Percentiles rank a stretch among this genome's conserved stretches.
These are phyloP conservation scores for Microtus ochrogaster DNA, from an alignment of 2,113 vertebrate genomes.

Conservation along the genomic window DNA sequence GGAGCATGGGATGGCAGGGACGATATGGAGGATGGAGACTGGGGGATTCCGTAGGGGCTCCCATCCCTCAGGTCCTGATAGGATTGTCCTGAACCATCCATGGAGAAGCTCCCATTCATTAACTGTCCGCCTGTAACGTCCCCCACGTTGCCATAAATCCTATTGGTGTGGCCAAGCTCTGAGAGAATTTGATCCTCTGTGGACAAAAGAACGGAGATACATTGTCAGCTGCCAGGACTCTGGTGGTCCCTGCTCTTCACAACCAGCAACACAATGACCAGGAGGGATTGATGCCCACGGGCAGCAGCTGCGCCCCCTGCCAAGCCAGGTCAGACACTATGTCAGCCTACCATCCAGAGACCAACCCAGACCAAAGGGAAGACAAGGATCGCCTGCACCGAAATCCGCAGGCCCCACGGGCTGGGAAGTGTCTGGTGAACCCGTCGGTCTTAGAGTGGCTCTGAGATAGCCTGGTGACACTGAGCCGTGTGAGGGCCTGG, in stretches of 20 bases:
- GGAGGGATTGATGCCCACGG: not conserved
- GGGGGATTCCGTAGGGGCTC: constrained; percentile 96
- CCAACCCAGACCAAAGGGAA: not conserved
- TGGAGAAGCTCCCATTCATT: constrained; percentile 93
- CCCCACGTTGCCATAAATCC: constrained; percentile 93
- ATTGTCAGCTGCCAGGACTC: constrained; percentile 41
- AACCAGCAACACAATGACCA: constrained; percentile 13
- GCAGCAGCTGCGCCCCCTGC: not conserved
- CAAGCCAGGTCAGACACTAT: not conserved
- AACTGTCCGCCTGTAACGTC: constrained; percentile 91
- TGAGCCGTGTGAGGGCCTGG: not conserved
- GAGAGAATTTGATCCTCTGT: constrained; percentile 98
- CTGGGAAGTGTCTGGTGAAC: not conserved
- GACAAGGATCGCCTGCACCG: not conserved
- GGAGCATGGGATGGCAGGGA: constrained; percentile 95
- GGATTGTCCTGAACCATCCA: constrained; percentile 93
- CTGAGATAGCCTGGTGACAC: not conserved
- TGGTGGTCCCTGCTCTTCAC: constrained; percentile 14
- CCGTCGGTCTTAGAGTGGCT: not conserved
- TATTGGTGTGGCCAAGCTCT: constrained; percentile 94
- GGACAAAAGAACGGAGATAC: constrained; percentile 80
- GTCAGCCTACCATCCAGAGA: not conserved
- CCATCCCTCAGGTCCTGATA: constrained; percentile 96
- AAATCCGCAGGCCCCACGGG: not conserved
- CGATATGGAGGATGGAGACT: constrained; percentile 97